Evolutionary conservation across 2,113 vertebrate species (phyloP).

Genomic region (Gasterosteus nipponicus): DNA sequence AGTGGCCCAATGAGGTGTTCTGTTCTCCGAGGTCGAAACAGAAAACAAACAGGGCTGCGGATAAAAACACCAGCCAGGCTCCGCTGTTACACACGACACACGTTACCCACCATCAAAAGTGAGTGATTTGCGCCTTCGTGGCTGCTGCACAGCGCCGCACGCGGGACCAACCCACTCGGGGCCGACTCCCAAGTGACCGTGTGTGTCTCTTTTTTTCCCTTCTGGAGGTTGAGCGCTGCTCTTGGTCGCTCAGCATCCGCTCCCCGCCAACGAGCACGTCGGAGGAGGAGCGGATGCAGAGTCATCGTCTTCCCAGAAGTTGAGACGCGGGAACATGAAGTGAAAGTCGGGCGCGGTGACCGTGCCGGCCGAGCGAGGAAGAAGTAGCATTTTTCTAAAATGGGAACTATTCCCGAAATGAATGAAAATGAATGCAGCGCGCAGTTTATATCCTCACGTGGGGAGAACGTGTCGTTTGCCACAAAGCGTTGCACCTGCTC

Average conservation of each 20-base stretch:
- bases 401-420: neutral
- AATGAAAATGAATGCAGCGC: neutral
- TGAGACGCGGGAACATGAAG: constrained; percentile 45
- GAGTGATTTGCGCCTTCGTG: neutral
- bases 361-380: constrained; percentile 8
- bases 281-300: constrained; percentile 31
- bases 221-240: constrained; percentile 26
- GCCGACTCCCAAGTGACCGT: constrained; percentile 6
- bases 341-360: constrained; percentile 30
- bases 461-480: neutral
- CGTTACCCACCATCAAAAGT: constrained; percentile 28
- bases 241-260: constrained; percentile 18
- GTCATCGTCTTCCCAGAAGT: constrained; percentile 20
- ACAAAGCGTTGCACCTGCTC: neutral
- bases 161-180: constrained; percentile 30
- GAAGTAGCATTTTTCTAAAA: neutral
- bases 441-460: neutral
- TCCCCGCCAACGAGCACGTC: constrained; percentile 16
- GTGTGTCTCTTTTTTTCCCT: neutral
- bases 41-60: constrained; percentile 54
- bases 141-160: neutral
- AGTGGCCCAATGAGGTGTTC: constrained; percentile 40
- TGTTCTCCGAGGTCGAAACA: constrained; percentile 51
- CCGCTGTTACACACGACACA: constrained; percentile 54
- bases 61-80: constrained; percentile 60